Evolutionary conservation across 2,797 vertebrate species (phyloP).

Genomic region (Centropyge bicolor): DNA sequence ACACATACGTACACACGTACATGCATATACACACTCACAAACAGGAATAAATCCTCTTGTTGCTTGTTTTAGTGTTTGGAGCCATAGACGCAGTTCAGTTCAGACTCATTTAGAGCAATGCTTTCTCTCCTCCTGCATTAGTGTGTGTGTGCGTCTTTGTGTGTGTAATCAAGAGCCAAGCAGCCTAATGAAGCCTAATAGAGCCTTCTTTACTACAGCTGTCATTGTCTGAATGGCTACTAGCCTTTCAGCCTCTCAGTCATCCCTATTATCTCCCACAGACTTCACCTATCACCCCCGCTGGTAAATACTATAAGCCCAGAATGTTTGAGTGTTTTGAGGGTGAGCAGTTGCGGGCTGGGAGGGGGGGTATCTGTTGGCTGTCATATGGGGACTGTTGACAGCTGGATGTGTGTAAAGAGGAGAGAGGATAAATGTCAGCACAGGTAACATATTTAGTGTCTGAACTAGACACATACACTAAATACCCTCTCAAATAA

Average conservation of each 20-base stretch:
- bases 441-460: conserved; percentile 11
- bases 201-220: conserved; percentile 70
- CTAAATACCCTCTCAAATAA: conserved; percentile 19
- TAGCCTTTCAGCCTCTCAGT: conserved; percentile 73
- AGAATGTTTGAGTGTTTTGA: conserved; percentile 64
- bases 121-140: conserved; percentile 13
- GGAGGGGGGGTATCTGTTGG: conserved; percentile 21
- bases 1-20: conserved; percentile 1
- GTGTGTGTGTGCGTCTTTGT: conserved; percentile 25
- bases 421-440: conserved; percentile 24
- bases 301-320: conserved; percentile 75
- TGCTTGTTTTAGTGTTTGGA: conserved; percentile 14
- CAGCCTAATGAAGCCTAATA: conserved; percentile 72
- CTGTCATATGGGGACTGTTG: conserved; percentile 30
- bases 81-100: conserved; percentile 4
- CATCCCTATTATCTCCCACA: conserved; percentile 76
- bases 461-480: background rate
- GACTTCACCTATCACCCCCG: conserved; percentile 75
- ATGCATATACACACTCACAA: background rate
- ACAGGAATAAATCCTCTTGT: conserved; percentile 8
- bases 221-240: conserved; percentile 72
- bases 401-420: conserved; percentile 23
- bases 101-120: conserved; percentile 15
- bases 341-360: conserved; percentile 13
- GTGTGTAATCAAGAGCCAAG: conserved; percentile 55